Base-by-base conservation (phyloP, 2,888 invertebrate species). In the Ypsolopha sequella region DNA sequence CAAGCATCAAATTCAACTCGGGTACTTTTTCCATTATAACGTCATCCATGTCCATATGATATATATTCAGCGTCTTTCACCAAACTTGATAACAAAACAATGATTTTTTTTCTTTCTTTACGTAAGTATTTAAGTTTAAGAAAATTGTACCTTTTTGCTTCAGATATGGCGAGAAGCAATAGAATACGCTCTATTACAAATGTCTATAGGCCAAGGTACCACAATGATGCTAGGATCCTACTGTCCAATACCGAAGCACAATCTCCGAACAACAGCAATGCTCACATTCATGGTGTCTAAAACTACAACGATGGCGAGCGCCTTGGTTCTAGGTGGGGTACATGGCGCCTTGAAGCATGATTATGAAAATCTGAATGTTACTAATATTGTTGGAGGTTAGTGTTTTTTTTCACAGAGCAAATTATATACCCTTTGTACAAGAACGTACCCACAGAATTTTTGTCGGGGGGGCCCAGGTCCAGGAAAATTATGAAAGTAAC, bases 101-200 rank as follows among this genome's bases (percentile, higher is more conserved):
- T 36, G 36, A 9, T 6, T 9, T 36, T 7, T 36, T 36, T 38
- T 38, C 38, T 8, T 24, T 24, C 24, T 24, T 24, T 24, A 24
- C 24, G 6, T 44, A 33, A 13, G 13, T 10, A 44, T 14, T 9
- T 3, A 7, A 0, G 10, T 33, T 43, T 14, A 48, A n/a, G 24
- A 11, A 36, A 36, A 46, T 35, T 33, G 1, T 34, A 47, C 39
- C 13, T 14, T 38, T 45, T 24, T 51, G 2, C 13, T 59, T 11
- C 62, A 86, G 84, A 72, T 87, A 41, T 87, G 86, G 86, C 74
- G 76, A 0, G 73, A 79, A 44, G 86, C 87, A 1, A 59, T 80
- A 24, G 85, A 86, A 56, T 85, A 77, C 55, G 61, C 79, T 0
- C 62, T 87, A 0, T 52, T 87, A 9, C 71, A 87, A 59, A 74